Evolutionary conservation across 2,888 invertebrate species (phyloP).

Genomic region (Bursaphelenchus okinawaensis): DNA sequence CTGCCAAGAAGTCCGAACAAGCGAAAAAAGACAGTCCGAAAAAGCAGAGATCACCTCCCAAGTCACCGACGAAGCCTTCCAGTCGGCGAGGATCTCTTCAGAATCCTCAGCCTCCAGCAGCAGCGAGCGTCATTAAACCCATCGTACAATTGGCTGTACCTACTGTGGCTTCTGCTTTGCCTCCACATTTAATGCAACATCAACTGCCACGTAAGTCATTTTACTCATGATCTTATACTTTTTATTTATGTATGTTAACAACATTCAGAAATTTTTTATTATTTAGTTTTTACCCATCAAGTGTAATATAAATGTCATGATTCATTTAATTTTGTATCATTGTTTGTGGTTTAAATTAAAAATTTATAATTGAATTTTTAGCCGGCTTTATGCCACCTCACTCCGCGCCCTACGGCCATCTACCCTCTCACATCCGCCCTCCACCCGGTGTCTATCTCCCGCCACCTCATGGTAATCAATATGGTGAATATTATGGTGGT

Average conservation of each 20-base stretch:
- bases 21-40: background rate
- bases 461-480: conserved; percentile 13
- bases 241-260: too few relatives aligned
- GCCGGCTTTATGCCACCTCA: conserved; percentile 14
- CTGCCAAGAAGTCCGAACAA: background rate
- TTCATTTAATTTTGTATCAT: conserved; percentile 7
- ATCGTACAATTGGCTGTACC: background rate
- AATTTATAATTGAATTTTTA: too few relatives aligned
- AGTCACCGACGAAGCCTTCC: background rate
- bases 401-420: background rate
- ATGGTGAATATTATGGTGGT: background rate
- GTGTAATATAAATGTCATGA: background rate
- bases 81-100: background rate
- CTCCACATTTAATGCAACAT: too few relatives aligned
- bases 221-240: too few relatives aligned
- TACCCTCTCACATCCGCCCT: conserved; percentile 9
- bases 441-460: background rate
- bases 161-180: background rate
- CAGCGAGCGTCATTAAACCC: too few relatives aligned
- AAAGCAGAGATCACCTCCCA: conserved; percentile 7
- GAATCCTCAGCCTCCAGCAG: too few relatives aligned
- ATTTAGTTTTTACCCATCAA: too few relatives aligned
- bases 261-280: too few relatives aligned
- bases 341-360: conserved; percentile 1
- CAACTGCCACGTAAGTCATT: too few relatives aligned